Conservation (phyloP, 2,797 vertebrate genomes). For the Pantherophis vulpinus region DNA sequence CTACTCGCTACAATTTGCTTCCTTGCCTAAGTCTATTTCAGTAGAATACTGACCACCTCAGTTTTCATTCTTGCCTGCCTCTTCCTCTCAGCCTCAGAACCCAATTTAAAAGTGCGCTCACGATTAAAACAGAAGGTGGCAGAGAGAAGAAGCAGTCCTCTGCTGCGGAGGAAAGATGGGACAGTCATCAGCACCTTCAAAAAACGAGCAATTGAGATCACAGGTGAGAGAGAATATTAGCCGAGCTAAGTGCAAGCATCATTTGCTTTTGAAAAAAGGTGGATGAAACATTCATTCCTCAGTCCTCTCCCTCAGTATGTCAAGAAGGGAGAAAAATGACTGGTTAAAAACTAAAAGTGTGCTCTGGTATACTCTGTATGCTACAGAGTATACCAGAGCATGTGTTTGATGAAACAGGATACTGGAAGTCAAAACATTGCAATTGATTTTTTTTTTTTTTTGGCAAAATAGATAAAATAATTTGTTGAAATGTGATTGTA, state of each 20-base stretch:
- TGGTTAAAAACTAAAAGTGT: background rate
- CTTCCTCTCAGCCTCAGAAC: slow-evolving; percentile 78
- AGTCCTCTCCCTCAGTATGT: background rate
- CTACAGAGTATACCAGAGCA: background rate
- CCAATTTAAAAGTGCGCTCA: slow-evolving; percentile 88
- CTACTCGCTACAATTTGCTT: background rate
- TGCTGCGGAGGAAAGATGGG: slow-evolving; percentile 84
- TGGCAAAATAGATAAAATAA: background rate
- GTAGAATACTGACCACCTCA: too few species aligned
- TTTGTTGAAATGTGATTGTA: background rate
- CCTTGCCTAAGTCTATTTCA: background rate
- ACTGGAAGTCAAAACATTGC: background rate
- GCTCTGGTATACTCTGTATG: background rate
- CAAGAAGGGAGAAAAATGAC: background rate
- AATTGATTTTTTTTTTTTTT: background rate
- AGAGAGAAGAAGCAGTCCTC: slow-evolving; percentile 85
- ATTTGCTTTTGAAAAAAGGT: background rate
- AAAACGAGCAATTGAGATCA: slow-evolving; percentile 82
- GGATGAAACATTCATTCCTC: background rate
- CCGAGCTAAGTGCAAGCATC: background rate
- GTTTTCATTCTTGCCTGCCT: background rate
- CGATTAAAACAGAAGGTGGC: slow-evolving; percentile 94
- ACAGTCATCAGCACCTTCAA: slow-evolving; percentile 87
- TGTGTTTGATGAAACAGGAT: background rate
- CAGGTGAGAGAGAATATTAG: slow-evolving; percentile 60